phyloP scores from a whole-genome alignment of 2,113 vertebrate species.

The Bos indicus region DNA sequence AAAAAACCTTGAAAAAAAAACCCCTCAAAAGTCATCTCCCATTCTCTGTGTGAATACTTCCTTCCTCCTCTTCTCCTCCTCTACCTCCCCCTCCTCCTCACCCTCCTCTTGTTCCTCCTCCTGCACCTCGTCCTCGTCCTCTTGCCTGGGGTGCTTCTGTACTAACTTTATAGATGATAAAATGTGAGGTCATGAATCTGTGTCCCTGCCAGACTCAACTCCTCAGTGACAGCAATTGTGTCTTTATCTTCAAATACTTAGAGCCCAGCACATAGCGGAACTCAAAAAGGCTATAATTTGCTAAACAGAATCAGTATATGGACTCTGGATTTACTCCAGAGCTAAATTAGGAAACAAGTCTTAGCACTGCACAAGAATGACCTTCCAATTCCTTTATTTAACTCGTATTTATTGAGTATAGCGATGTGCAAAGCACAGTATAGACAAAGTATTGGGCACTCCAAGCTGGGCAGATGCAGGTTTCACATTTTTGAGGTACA shows the following conservation, averaged over 20 bases:
- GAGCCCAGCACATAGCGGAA: neutral
- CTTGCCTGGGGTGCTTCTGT: neutral
- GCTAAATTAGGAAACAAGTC: neutral
- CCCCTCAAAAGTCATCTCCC: neutral
- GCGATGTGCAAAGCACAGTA: neutral
- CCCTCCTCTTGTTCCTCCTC: neutral
- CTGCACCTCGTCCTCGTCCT: rapidly evolving
- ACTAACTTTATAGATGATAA: neutral
- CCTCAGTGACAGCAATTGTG: neutral
- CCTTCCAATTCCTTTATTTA: neutral
- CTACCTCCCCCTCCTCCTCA: neutral
- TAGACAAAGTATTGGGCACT: neutral
- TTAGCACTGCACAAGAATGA: neutral
- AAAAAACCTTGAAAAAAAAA: neutral
- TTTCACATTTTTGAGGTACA: neutral
- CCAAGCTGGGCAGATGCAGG: neutral
- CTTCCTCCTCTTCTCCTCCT: neutral
- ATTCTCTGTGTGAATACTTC: neutral
- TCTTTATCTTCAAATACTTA: neutral
- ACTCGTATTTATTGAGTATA: neutral
- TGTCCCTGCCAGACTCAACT: neutral
- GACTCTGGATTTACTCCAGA: neutral
- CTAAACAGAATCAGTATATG: neutral
- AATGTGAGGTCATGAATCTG: neutral
- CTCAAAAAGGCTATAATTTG: neutral